A percentile compares a stretch with the other conserved stretches of the same genome.
Evolutionary conservation across 1,140 invertebrate species (phyloP).

Genomic region (Pomacea maculata): DNA sequence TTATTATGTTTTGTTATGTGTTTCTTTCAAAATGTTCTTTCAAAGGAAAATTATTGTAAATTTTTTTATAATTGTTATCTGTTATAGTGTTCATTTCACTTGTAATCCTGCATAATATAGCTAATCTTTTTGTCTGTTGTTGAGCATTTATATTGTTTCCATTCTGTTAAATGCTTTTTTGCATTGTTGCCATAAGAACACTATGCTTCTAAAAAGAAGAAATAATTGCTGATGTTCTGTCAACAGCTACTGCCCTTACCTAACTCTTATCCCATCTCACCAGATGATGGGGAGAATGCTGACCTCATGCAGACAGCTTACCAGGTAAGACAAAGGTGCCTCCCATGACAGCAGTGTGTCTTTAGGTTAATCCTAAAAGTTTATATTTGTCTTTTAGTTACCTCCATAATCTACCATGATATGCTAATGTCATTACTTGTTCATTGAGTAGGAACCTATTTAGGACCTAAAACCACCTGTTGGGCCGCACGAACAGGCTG

Average conservation of each 20-base stretch:
- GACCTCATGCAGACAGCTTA: slow-evolving; percentile 26
- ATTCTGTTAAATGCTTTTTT: background rate
- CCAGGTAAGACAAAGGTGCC: slow-evolving; percentile 2
- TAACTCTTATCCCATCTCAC: slow-evolving; percentile 74
- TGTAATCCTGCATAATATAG: background rate
- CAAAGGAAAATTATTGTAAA: background rate
- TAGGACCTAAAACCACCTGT: too few relatives aligned
- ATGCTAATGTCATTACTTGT: too few relatives aligned
- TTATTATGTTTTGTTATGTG: background rate
- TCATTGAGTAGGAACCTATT: too few relatives aligned
- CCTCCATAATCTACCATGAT: too few relatives aligned
- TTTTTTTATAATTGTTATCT: background rate
- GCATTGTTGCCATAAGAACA: background rate
- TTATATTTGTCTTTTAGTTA: background rate
- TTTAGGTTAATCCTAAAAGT: background rate
- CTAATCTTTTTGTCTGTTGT: too few relatives aligned
- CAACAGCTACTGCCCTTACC: slow-evolving; percentile 78
- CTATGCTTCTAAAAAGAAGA: too few relatives aligned
- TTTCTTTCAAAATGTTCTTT: background rate
- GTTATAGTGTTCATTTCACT: background rate
- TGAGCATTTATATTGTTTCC: background rate
- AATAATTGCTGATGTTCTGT: slow-evolving; percentile 11
- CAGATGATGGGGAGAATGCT: slow-evolving; percentile 68
- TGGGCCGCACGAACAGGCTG: too few relatives aligned
- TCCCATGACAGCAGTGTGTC: background rate